Conservation (phyloP, 2,888 invertebrate genomes). For the Enoplolaimus lenunculus region DNA sequence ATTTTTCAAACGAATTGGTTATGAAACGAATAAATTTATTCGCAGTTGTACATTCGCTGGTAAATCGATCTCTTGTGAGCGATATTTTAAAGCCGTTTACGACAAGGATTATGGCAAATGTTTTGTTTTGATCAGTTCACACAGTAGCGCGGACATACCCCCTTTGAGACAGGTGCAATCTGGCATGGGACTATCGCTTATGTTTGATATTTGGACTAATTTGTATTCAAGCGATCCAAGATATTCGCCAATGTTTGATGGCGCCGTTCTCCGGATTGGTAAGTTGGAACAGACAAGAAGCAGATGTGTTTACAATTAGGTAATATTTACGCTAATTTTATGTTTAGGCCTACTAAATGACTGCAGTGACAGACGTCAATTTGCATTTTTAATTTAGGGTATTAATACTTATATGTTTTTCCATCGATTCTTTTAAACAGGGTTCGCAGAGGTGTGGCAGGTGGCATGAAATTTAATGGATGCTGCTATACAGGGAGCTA, state of each 20-base stretch:
- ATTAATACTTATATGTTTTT: no score
- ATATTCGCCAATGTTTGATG: neutral
- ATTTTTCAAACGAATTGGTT: slow-evolving; percentile 4
- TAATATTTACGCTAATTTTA: no score
- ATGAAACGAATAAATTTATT: neutral
- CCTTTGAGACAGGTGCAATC: neutral
- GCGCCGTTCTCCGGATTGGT: neutral
- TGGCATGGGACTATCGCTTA: neutral
- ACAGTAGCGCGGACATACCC: neutral
- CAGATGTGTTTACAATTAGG: no score
- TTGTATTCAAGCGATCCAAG: neutral
- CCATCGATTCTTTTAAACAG: no score
- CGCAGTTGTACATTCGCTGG: neutral
- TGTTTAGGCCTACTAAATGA: no score
- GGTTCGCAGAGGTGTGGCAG: no score
- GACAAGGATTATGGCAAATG: neutral
- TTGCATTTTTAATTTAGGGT: no score
- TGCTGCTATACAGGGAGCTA: no score
- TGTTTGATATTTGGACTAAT: neutral
- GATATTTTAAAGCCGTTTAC: neutral
- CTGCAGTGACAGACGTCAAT: no score
- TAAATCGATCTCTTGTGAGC: neutral
- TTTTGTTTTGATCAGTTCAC: neutral
- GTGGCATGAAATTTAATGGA: no score
- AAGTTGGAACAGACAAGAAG: no score